A percentile compares a stretch with the other conserved stretches of the same genome.
phyloP scores from a whole-genome alignment of 2,113 vertebrate genomes.

The Heliornis fulica region DNA sequence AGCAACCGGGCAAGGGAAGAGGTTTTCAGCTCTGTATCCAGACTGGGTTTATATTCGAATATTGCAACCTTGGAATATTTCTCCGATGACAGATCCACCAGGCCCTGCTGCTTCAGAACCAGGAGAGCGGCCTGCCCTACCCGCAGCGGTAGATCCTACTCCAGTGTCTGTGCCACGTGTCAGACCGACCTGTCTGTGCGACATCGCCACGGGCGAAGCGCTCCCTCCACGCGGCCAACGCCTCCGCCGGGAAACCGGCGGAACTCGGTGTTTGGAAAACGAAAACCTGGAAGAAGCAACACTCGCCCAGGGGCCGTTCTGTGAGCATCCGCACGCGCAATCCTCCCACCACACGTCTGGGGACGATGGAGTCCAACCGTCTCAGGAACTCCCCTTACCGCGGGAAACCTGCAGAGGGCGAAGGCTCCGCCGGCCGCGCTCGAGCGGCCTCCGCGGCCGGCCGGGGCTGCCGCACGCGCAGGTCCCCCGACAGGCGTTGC shows the following conservation, averaged over 20 bases:
- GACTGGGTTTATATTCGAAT: too few relatives aligned
- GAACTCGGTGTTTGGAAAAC: background rate
- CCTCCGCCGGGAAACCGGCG: background rate
- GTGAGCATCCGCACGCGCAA: too few relatives aligned
- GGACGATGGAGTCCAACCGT: rapidly evolving
- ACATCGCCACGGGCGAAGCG: rapidly evolving
- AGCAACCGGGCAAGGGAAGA: background rate
- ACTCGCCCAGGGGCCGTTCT: background rate
- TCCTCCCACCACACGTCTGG: rapidly evolving
- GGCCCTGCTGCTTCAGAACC: too few relatives aligned
- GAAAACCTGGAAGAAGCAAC: too few relatives aligned
- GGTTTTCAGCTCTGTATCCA: background rate
- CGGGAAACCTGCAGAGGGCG: background rate
- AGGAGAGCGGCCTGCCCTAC: too few relatives aligned
- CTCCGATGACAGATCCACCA: too few relatives aligned
- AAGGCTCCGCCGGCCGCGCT: background rate
- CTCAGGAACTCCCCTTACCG: rapidly evolving
- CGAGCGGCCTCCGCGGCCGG: background rate
- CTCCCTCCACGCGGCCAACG: rapidly evolving
- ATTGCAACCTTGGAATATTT: too few relatives aligned
- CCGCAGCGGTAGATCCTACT: too few relatives aligned
- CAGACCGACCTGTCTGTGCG: too few relatives aligned
- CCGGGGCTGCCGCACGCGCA: too few relatives aligned
- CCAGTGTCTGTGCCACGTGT: background rate
- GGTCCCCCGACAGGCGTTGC: background rate